Percentiles rank a stretch among this genome's conserved stretches.
Evolutionary conservation across 2,888 invertebrate genomes (phyloP).

Genomic region (Apodemia duryi): DNA sequence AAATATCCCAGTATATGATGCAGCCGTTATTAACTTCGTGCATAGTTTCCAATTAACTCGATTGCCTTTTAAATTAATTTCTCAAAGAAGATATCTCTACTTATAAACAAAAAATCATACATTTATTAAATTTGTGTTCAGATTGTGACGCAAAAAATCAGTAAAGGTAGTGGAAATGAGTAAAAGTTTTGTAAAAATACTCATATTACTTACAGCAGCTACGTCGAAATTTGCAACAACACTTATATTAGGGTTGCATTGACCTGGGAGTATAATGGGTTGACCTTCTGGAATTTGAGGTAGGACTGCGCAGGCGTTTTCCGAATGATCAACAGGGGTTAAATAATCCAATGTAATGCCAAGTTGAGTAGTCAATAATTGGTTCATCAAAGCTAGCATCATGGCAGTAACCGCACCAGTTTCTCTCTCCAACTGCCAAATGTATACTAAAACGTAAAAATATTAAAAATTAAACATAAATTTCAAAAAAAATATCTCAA

Average conservation of each 20-base stretch:
- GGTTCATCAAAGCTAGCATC: slow-evolving; percentile 39
- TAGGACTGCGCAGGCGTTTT: slow-evolving; percentile 44
- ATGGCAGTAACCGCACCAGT: slow-evolving; percentile 32
- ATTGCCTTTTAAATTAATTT: too few relatives aligned
- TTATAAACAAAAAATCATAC: too few relatives aligned
- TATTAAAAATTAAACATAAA: not conserved
- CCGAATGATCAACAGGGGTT: slow-evolving; percentile 40
- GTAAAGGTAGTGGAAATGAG: too few relatives aligned
- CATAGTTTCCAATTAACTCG: too few relatives aligned
- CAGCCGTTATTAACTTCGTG: too few relatives aligned
- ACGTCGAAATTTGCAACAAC: slow-evolving; percentile 48
- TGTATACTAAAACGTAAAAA: slow-evolving; percentile 44
- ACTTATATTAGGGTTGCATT: slow-evolving; percentile 45
- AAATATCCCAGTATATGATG: too few relatives aligned
- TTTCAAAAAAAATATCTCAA: not conserved
- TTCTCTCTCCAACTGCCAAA: slow-evolving; percentile 51
- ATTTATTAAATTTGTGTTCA: too few relatives aligned
- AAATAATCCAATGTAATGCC: slow-evolving; percentile 38
- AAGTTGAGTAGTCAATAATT: slow-evolving; percentile 35
- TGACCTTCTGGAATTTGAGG: slow-evolving; percentile 48
- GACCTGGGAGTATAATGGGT: slow-evolving; percentile 51
- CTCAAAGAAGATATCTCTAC: too few relatives aligned
- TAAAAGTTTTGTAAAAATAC: not conserved
- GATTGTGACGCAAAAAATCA: too few relatives aligned
- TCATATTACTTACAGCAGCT: slow-evolving; percentile 37